Conservation (phyloP, 2,888 invertebrate genomes). For the Cephus pygmeus region DNA sequence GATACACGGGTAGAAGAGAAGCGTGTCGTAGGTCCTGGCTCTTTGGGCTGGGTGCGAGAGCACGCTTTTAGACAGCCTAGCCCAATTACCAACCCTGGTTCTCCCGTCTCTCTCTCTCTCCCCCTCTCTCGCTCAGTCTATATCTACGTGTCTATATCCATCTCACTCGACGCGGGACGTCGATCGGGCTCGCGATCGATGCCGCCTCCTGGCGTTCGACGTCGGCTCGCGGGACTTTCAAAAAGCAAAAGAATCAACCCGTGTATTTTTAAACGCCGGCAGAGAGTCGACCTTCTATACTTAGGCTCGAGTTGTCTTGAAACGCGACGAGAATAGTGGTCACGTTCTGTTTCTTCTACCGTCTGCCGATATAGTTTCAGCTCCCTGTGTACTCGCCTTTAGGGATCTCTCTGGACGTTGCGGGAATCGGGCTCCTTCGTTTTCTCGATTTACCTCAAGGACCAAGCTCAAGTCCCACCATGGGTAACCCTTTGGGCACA, state of each 20-base stretch:
- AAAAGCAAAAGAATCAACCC: constrained; percentile 1
- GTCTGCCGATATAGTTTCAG: neutral
- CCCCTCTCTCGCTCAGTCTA: neutral
- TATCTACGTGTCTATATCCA: too few species aligned
- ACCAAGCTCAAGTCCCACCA: neutral
- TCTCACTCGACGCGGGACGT: neutral
- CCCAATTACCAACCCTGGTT: neutral
- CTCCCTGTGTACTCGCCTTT: neutral
- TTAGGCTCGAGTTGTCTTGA: constrained; percentile 39
- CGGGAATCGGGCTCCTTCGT: neutral
- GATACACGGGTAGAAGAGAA: neutral
- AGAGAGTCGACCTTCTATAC: constrained; percentile 46
- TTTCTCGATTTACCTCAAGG: neutral
- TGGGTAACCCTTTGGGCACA: neutral
- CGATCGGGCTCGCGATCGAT: neutral
- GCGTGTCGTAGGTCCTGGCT: neutral
- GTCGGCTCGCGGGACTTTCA: neutral
- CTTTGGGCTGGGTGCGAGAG: neutral
- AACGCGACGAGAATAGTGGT: constrained; percentile 59
- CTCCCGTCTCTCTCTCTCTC: neutral
- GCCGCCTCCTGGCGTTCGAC: neutral
- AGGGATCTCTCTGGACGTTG: neutral
- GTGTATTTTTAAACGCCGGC: constrained; percentile 46
- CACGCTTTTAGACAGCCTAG: neutral
- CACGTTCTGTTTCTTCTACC: constrained; percentile 33